These are phyloP conservation scores for Parnassius smintheus DNA, from an alignment of 2,888 invertebrate species.

Conservation along the genomic window DNA sequence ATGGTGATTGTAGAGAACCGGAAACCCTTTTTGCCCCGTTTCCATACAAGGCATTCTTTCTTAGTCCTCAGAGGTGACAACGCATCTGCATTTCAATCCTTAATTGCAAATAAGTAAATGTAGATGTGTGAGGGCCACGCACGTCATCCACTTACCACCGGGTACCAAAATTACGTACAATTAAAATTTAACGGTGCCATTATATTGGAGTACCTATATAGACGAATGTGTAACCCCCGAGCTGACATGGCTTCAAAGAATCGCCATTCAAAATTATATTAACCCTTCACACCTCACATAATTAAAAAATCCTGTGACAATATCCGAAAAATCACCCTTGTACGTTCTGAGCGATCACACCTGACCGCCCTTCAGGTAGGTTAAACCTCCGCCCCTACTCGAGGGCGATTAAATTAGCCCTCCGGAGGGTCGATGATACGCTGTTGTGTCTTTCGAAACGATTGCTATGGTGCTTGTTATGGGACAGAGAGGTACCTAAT, in stretches of 20 bases:
- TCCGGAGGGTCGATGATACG: conserved; percentile 11
- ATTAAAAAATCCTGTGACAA: conserved; percentile 14
- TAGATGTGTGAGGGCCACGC: too few relatives aligned
- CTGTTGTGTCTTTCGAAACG: conserved; percentile 4
- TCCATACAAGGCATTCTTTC: too few relatives aligned
- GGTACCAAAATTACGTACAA: too few relatives aligned
- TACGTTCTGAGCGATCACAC: conserved; percentile 8
- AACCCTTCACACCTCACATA: conserved; percentile 16
- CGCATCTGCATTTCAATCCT: too few relatives aligned
- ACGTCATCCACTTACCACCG: too few relatives aligned
- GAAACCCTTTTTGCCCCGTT: too few relatives aligned
- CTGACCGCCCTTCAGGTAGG: conserved; percentile 17
- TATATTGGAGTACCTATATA: too few relatives aligned
- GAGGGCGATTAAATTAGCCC: conserved; percentile 23
- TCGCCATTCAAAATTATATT: conserved; percentile 12
- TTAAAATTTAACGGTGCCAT: too few relatives aligned
- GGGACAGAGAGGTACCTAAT: conserved; percentile 8
- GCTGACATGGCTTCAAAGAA: conserved; percentile 2
- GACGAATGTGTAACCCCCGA: too few relatives aligned
- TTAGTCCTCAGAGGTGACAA: too few relatives aligned
- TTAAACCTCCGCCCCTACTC: conserved; percentile 6
- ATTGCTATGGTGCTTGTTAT: conserved; percentile 17
- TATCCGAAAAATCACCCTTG: conserved; percentile 7
- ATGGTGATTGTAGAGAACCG: too few relatives aligned
- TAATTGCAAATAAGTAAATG: too few relatives aligned